A percentile compares a stretch with the other conserved stretches of the same genome.
Conservation (phyloP, 2,888 invertebrate genomes). For the Epiblema foenella region DNA sequence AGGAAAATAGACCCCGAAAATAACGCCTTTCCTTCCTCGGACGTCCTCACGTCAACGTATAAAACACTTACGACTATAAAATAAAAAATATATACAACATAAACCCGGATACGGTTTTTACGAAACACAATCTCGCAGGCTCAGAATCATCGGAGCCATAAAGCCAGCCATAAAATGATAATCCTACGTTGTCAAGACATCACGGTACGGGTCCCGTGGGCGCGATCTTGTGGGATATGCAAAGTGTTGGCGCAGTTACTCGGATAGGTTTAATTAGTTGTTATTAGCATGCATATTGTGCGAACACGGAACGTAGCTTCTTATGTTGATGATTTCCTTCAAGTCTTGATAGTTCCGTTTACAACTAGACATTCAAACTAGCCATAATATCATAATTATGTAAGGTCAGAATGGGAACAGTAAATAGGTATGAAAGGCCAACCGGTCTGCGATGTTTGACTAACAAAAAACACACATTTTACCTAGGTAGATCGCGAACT, state of each 20-base stretch:
- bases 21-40: not conserved
- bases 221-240: constrained; percentile 11
- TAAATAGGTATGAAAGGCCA: too few relatives aligned
- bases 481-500: not conserved
- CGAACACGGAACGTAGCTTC: not conserved
- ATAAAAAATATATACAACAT: not conserved
- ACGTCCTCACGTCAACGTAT: not conserved
- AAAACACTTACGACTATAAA: not conserved
- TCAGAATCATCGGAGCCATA: constrained; percentile 21
- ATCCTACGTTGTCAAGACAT: constrained; percentile 24
- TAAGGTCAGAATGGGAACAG: too few relatives aligned
- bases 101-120: constrained; percentile 7
- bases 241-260: constrained; percentile 22
- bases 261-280: constrained; percentile 26
- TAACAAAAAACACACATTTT: too few relatives aligned
- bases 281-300: not conserved
- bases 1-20: not conserved
- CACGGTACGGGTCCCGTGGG: constrained; percentile 9
- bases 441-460: too few relatives aligned
- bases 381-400: too few relatives aligned
- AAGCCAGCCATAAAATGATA: constrained; percentile 27
- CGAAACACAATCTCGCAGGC: constrained; percentile 21
- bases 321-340: not conserved
- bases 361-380: too few relatives aligned
- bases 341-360: not conserved